A percentile compares a stretch with the other conserved stretches of the same genome.
phyloP scores from a whole-genome alignment of 2,888 invertebrate genomes.

The Atethmia centrago region DNA sequence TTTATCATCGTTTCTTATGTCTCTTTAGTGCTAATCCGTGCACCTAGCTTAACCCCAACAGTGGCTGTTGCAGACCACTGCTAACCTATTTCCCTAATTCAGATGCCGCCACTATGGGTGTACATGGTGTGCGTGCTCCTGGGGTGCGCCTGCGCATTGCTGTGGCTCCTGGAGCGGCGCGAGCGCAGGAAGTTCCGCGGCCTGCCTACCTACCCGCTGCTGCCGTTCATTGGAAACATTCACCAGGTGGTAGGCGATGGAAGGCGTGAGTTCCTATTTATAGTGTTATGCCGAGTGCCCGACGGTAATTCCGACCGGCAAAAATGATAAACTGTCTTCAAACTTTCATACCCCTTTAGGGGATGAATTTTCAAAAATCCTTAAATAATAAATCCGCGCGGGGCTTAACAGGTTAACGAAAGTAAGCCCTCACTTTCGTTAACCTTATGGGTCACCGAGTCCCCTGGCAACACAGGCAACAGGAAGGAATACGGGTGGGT shows the following conservation, averaged over 20 bases:
- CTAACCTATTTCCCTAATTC: background rate
- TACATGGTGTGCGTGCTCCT: conserved; percentile 47
- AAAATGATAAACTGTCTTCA: background rate
- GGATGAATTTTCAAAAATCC: no score
- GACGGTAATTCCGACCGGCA: no score
- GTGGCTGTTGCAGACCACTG: background rate
- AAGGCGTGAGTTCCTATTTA: conserved; percentile 67
- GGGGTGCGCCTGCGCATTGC: conserved; percentile 55
- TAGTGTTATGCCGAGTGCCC: background rate
- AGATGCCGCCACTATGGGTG: conserved; percentile 69
- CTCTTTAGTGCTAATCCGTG: background rate
- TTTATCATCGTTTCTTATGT: background rate
- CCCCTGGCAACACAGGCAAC: no score
- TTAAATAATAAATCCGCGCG: no score
- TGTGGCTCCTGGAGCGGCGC: conserved; percentile 68
- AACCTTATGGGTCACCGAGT: no score
- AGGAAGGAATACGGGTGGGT: no score
- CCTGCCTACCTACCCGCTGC: conserved; percentile 70
- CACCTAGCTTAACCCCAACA: background rate
- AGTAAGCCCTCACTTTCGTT: no score
- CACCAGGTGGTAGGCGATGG: conserved; percentile 70
- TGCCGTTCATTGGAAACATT: conserved; percentile 77
- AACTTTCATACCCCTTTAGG: no score
- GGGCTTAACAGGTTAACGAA: no score
- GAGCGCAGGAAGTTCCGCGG: conserved; percentile 67